Conservation (phyloP, 2,113 vertebrate species). For the Vidua macroura region DNA sequence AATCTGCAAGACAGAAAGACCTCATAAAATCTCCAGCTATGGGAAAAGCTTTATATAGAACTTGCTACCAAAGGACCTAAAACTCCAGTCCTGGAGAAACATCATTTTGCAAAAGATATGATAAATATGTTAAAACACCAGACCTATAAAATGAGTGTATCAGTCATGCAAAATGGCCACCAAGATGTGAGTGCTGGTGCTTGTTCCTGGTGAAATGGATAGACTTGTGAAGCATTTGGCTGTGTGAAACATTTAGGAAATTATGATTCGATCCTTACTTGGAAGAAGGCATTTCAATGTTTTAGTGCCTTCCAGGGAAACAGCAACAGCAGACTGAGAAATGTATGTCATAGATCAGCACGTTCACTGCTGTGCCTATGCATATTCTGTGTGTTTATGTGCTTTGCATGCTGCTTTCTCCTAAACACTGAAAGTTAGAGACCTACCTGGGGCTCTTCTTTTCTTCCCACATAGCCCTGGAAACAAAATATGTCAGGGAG, state of each 20-base stretch:
- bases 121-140: neutral
- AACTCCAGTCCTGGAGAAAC: neutral
- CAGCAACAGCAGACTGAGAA: neutral
- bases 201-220: neutral
- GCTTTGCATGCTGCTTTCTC: neutral
- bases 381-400: neutral
- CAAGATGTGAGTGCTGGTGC: neutral
- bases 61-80: neutral
- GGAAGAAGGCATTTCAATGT: neutral
- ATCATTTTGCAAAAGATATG: neutral
- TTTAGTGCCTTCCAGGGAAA: neutral
- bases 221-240: neutral
- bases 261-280: neutral
- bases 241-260: neutral
- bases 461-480: neutral
- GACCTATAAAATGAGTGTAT: neutral
- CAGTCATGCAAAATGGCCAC: neutral
- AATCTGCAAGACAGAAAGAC: neutral
- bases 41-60: neutral
- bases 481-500: neutral
- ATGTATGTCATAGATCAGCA: neutral
- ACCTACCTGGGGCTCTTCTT: neutral
- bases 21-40: neutral
- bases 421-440: neutral
- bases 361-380: neutral